These are phyloP conservation scores for Acanthurus lineatus DNA, from an alignment of 2,797 vertebrate species.

Conservation along the genomic window DNA sequence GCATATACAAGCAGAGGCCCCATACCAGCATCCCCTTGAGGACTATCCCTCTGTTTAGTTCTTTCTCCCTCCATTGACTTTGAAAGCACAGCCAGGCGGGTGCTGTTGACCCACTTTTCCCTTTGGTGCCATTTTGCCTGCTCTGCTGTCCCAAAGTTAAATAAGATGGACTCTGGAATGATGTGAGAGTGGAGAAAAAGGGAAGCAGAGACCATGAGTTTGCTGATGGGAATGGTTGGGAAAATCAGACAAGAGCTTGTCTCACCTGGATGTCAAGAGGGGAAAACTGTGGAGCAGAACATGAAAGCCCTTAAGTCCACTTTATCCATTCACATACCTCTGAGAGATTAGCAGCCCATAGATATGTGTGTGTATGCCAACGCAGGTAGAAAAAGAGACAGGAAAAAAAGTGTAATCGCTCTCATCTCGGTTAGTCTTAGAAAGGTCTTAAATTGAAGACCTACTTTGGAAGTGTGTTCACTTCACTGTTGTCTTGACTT, in stretches of 20 bases:
- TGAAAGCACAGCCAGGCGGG: conserved; percentile 71
- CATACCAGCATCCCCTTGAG: conserved; percentile 61
- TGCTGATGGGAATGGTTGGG: conserved; percentile 30
- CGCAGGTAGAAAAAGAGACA: conserved; percentile 41
- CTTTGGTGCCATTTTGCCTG: conserved; percentile 70
- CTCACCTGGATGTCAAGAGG: conserved; percentile 70
- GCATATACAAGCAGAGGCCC: conserved; percentile 48
- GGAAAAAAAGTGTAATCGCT: conserved; percentile 28
- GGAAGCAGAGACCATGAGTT: not conserved
- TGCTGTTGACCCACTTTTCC: conserved; percentile 76
- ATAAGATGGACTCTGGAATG: conserved; percentile 62
- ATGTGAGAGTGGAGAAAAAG: not conserved
- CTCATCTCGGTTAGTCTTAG: conserved; percentile 27
- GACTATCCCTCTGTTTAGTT: conserved; percentile 56
- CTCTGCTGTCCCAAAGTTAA: conserved; percentile 62
- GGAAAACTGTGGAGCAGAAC: conserved; percentile 63
- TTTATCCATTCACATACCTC: conserved; percentile 77
- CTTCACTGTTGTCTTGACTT: conserved; percentile 23
- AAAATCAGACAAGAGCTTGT: conserved; percentile 54
- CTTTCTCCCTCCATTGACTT: conserved; percentile 65
- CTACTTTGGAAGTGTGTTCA: conserved; percentile 53
- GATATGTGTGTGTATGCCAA: conserved; percentile 44
- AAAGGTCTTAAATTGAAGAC: conserved; percentile 35
- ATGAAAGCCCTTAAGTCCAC: conserved; percentile 75
- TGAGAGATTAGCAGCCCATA: conserved; percentile 67